phyloP scores from a whole-genome alignment of 2,888 invertebrate genomes.

The Malthinus seriepunctatus region DNA sequence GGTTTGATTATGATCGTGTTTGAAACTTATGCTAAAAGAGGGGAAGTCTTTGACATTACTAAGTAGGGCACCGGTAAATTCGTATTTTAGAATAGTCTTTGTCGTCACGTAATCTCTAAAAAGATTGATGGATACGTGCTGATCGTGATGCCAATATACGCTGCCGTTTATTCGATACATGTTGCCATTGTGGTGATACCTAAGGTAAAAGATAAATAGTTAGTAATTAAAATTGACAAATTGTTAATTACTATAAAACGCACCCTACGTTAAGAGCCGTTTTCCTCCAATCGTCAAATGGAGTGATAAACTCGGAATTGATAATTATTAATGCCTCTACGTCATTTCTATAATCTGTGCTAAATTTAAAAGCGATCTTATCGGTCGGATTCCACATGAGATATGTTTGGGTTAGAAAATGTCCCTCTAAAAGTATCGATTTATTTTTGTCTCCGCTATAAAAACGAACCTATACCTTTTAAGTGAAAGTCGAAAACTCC shows the following conservation, averaged over 20 bases:
- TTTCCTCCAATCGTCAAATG: slow-evolving; percentile 62
- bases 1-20: slow-evolving; percentile 59
- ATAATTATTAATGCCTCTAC: slow-evolving; percentile 56
- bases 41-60: slow-evolving; percentile 65
- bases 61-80: slow-evolving; percentile 58
- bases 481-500: slow-evolving; percentile 67
- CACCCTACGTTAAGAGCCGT: slow-evolving; percentile 60
- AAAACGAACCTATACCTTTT: slow-evolving; percentile 51
- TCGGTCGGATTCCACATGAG: slow-evolving; percentile 74
- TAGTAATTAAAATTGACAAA: slow-evolving; percentile 9
- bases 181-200: slow-evolving; percentile 58
- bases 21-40: slow-evolving; percentile 59
- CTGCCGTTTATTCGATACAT: slow-evolving; percentile 59
- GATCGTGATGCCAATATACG: slow-evolving; percentile 64
- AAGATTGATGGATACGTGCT: slow-evolving; percentile 60
- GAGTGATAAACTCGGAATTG: slow-evolving; percentile 58
- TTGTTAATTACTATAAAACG: slow-evolving; percentile 9
- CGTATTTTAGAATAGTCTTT: slow-evolving; percentile 54
- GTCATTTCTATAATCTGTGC: slow-evolving; percentile 61
- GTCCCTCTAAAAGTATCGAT: slow-evolving; percentile 49
- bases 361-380: slow-evolving; percentile 63
- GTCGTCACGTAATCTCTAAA: slow-evolving; percentile 57
- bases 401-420: slow-evolving; percentile 58
- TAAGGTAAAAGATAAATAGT: slow-evolving; percentile 40
- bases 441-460: slow-evolving; percentile 7